Percentiles rank a stretch among this genome's conserved stretches.
Conservation (phyloP, 2,888 invertebrate species). For the Drosophila anceps region DNA sequence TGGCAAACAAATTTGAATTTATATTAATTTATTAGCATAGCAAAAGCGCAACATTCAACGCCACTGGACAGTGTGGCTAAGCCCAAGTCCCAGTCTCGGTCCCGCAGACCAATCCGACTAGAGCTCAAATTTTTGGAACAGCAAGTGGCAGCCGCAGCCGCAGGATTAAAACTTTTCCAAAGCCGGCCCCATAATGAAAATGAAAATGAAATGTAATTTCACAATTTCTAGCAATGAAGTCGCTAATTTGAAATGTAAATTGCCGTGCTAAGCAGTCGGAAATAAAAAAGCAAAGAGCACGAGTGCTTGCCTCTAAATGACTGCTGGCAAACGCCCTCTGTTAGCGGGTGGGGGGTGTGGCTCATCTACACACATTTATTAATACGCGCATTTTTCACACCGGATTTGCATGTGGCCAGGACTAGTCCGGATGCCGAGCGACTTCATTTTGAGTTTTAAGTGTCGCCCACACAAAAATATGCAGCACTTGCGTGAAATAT, state of each 20-base stretch:
- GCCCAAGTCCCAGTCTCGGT: slow-evolving; percentile 7
- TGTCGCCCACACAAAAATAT: slow-evolving; percentile 64
- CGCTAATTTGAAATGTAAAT: slow-evolving; percentile 82
- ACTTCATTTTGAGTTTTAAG: slow-evolving; percentile 80
- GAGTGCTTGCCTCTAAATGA: slow-evolving; percentile 17
- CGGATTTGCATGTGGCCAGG: slow-evolving; percentile 57
- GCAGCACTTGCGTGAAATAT: slow-evolving; percentile 76
- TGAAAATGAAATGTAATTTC: slow-evolving; percentile 74
- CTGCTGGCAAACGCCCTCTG: not conserved
- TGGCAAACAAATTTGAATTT: slow-evolving; percentile 84
- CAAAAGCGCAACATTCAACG: slow-evolving; percentile 66
- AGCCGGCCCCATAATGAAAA: slow-evolving; percentile 54
- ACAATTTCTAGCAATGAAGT: slow-evolving; percentile 77
- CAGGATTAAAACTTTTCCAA: slow-evolving; percentile 35
- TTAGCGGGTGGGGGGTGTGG: not conserved
- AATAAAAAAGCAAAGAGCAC: slow-evolving; percentile 43
- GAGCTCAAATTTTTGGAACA: slow-evolving; percentile 25
- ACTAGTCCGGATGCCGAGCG: slow-evolving; percentile 43
- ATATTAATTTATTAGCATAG: slow-evolving; percentile 85
- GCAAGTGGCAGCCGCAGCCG: slow-evolving; percentile 17
- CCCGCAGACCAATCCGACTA: slow-evolving; percentile 7
- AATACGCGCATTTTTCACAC: slow-evolving; percentile 72
- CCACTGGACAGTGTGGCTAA: slow-evolving; percentile 23
- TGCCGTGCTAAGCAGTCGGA: slow-evolving; percentile 63
- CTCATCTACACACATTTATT: slow-evolving; percentile 63